phyloP scores from a whole-genome alignment of 1,140 invertebrate species.

The Drosophila sproati region DNA sequence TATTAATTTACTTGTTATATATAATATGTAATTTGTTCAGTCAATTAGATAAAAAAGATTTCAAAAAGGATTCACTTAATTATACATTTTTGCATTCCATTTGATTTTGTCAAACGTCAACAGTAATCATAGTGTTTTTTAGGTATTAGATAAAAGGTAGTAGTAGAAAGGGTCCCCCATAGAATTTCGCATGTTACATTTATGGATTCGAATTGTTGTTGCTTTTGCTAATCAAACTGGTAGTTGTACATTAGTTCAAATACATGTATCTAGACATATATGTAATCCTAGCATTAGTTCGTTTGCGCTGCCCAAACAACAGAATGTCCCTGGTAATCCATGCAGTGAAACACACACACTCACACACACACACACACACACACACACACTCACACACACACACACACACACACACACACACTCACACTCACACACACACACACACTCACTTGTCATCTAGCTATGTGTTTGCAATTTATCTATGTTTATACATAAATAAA shows the following conservation, averaged over 20 bases:
- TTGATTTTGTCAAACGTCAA: constrained; percentile 45
- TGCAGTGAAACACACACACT: constrained; percentile 8
- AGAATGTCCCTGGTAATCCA: constrained; percentile 3
- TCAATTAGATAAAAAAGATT: constrained; percentile 81
- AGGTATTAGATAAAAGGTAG: constrained; percentile 36
- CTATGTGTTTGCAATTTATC: constrained; percentile 42
- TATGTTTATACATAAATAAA: constrained; percentile 5
- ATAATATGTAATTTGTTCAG: constrained; percentile 79
- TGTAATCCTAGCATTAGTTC: constrained; percentile 34
- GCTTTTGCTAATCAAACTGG: constrained; percentile 54
- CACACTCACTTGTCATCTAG: constrained; percentile 32
- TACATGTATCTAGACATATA: constrained; percentile 36
- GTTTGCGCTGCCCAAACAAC: constrained; percentile 11
- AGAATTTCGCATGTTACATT: constrained; percentile 73
- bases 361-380: constrained; percentile 8
- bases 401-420: constrained; percentile 11
- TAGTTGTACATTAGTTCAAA: constrained; percentile 43
- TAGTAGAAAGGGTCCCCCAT: constrained; percentile 66
- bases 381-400: constrained; percentile 10
- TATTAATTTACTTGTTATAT: constrained; percentile 65
- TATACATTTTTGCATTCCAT: constrained; percentile 49
- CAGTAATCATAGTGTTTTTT: constrained; percentile 55
- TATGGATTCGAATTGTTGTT: constrained; percentile 78
- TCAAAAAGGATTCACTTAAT: constrained; percentile 76
- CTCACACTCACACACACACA: constrained; percentile 11